Base-by-base conservation (phyloP, 2,797 vertebrate species). In the Tapera naevia region DNA sequence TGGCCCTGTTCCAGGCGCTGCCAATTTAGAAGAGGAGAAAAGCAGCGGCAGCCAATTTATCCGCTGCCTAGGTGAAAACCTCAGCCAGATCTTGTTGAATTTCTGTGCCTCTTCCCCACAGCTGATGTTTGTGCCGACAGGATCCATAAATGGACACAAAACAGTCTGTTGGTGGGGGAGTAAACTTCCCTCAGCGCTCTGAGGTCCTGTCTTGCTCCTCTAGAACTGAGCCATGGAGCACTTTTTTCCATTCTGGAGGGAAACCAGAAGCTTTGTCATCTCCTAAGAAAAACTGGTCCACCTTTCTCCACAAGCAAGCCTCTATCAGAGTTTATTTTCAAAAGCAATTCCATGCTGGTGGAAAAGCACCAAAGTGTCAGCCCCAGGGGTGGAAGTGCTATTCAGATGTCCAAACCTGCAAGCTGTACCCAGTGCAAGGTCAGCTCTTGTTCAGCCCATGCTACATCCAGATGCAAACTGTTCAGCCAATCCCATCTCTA, bases 11-110 rank as follows among this genome's bases (percentile, higher is more conserved):
- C 91, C 95, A 97, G 75, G 54, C 11, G 28, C 30, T 0, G 4
- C 61, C 96, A 91, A 80, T 92, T 93, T 39, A 86, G 85, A 62
- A 37, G n/a, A 89, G 67, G 33, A 65, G 50, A 89, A 66, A 11
- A 80, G 57, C 58, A 37, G 45, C 46, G 81, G 43, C 18, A 51
- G 56, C 53, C 94, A 66, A 93, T 94, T 90, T 91, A 64, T 82
- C 88, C 62, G 64, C 91, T 90, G 79, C 80, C 70, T 28, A 67
- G 75, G 78, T 87, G 85, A 85, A 88, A 88, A 39, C 25, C 73
- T 93, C 71, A 19, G 50, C 28, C 61, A 69, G 76, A 46, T 7
- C 75, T 32, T 23, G 69, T 8, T 70, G 62, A 35, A 48, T 45
- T n/a, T 39, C 58, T 70, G 64, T 41, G 70, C 60, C 16, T 24